Conservation (phyloP, 2,797 vertebrate species). For the Ctenopoma kingsleyae region DNA sequence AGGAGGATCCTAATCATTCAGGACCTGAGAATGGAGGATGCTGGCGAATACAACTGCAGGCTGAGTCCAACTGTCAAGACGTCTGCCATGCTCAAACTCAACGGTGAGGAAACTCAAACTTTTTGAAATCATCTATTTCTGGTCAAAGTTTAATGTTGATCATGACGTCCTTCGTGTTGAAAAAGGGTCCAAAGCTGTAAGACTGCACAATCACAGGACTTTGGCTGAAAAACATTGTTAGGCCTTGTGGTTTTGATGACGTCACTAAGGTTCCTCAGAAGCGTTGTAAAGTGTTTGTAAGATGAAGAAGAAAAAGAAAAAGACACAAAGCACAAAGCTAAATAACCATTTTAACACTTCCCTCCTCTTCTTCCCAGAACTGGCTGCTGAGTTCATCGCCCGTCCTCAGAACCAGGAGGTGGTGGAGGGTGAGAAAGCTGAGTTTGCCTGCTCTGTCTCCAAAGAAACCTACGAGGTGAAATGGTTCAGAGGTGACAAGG, state of each 20-base stretch:
- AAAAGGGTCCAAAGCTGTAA: too few species aligned
- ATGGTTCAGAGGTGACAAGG: slow-evolving; percentile 90
- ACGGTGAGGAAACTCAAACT: slow-evolving; percentile 81
- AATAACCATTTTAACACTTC: neutral
- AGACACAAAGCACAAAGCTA: neutral
- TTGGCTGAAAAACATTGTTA: too few species aligned
- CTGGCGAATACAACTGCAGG: slow-evolving; percentile 91
- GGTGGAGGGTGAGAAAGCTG: slow-evolving; percentile 94
- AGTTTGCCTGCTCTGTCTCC: slow-evolving; percentile 95
- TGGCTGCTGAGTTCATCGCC: slow-evolving; percentile 95
- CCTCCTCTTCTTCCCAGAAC: slow-evolving; percentile 83
- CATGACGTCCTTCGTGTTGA: too few species aligned
- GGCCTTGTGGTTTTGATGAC: neutral
- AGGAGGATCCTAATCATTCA: slow-evolving; percentile 93
- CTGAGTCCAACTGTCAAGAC: slow-evolving; percentile 88
- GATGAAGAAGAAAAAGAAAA: neutral
- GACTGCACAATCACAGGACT: too few species aligned
- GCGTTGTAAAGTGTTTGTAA: neutral
- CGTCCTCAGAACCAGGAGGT: slow-evolving; percentile 94
- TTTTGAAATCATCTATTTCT: neutral
- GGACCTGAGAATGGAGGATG: slow-evolving; percentile 91
- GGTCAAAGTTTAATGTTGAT: neutral
- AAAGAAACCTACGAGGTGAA: slow-evolving; percentile 93
- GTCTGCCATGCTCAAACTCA: slow-evolving; percentile 90
- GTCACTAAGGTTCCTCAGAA: neutral